These are phyloP conservation scores for Limnephilus auricula DNA, from an alignment of 2,888 invertebrate genomes.

Conservation along the genomic window DNA sequence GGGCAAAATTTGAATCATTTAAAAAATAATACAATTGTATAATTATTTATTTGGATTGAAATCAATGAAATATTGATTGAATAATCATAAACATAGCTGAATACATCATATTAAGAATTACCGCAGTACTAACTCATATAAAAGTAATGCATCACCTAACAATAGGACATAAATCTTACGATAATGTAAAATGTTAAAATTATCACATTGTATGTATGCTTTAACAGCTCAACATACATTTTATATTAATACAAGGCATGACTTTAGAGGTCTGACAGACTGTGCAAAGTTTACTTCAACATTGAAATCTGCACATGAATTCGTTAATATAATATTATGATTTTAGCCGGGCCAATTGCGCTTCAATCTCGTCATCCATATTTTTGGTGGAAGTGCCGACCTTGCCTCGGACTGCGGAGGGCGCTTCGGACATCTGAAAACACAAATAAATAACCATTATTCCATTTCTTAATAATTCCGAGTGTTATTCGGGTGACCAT, in stretches of 20 bases:
- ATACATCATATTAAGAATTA: neutral
- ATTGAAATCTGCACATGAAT: neutral
- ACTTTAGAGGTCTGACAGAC: neutral
- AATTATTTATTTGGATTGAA: neutral
- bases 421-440: conserved; percentile 82
- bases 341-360: conserved; percentile 82
- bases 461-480: no score
- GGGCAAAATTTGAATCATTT: no score
- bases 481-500: no score
- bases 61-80: neutral
- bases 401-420: conserved; percentile 80
- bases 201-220: neutral
- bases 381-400: conserved; percentile 77
- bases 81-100: no score
- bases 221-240: neutral
- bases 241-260: neutral
- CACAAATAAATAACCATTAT: neutral
- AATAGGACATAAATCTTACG: neutral
- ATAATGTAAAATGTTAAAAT: neutral
- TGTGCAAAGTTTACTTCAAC: neutral
- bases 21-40: neutral
- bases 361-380: conserved; percentile 84
- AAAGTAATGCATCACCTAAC: neutral
- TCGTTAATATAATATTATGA: conserved; percentile 68
- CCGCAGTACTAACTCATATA: neutral